A percentile compares a stretch with the other conserved stretches of the same genome.
Conservation (phyloP, 2,113 vertebrate genomes). For the Pteronura brasiliensis region DNA sequence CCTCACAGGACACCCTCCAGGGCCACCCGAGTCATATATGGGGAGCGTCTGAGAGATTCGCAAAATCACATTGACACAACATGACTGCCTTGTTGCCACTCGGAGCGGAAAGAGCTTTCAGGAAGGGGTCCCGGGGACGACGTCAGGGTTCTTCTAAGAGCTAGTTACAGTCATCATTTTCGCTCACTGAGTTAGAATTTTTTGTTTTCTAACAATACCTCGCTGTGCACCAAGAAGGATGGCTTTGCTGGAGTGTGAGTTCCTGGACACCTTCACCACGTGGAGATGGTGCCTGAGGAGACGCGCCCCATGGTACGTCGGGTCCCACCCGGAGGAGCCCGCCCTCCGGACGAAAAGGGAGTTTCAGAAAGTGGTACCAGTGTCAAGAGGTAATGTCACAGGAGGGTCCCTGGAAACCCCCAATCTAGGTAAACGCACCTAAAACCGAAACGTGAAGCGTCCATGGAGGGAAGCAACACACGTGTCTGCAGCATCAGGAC, state of each 20-base stretch:
- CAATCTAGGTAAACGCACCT: rapidly evolving
- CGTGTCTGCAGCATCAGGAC: rapidly evolving
- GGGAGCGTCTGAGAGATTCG: not conserved
- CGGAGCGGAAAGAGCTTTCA: not conserved
- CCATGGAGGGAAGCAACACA: not conserved
- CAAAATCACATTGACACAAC: rapidly evolving
- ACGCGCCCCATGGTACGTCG: not conserved
- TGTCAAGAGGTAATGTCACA: not conserved
- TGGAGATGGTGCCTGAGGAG: rapidly evolving
- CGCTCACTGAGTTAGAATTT: not conserved
- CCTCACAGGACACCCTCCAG: rapidly evolving
- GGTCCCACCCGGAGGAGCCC: not conserved
- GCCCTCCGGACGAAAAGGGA: not conserved
- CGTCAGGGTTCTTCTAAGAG: not conserved
- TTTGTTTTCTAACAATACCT: not conserved
- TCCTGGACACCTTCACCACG: rapidly evolving
- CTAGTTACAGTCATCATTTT: not conserved
- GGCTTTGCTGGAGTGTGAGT: not conserved
- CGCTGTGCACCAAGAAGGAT: not conserved
- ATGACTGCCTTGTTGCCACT: not conserved
- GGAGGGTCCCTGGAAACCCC: rapidly evolving
- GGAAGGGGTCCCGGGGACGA: not conserved
- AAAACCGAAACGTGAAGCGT: rapidly evolving
- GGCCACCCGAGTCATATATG: not conserved
- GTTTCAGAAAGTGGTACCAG: not conserved